A percentile compares a stretch with the other conserved stretches of the same genome.
These are phyloP conservation scores for Caloenas nicobarica DNA, from an alignment of 2,113 vertebrate species.

Conservation along the genomic window DNA sequence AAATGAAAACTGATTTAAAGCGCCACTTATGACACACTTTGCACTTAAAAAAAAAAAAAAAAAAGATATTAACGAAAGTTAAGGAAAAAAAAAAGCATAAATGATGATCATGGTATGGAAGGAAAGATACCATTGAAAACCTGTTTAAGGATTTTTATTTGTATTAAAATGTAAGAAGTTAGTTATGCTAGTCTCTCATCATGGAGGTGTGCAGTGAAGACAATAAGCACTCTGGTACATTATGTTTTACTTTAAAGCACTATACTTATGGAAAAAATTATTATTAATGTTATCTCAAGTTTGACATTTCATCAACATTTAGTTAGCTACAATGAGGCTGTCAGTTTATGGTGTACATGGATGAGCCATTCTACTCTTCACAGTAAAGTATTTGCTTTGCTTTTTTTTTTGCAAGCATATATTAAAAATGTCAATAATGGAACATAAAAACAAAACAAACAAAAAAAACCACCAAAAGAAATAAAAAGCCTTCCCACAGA, in stretches of 20 bases:
- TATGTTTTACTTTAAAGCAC: not conserved
- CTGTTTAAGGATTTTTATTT: not conserved
- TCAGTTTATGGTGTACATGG: not conserved
- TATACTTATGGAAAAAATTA: not conserved
- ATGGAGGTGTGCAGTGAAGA: not conserved
- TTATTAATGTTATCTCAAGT: not conserved
- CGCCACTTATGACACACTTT: not conserved
- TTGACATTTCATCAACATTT: not conserved
- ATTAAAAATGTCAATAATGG: slow-evolving; percentile 9
- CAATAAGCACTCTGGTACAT: not conserved
- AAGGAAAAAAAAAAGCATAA: not conserved
- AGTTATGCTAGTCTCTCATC: not conserved
- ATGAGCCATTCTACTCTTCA: not conserved
- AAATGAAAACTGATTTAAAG: not conserved
- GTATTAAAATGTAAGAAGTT: not conserved
- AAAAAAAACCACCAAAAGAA: not conserved
- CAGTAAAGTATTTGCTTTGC: not conserved
- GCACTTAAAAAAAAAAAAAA: not conserved
- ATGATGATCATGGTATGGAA: rapidly evolving
- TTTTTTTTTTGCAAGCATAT: slow-evolving; percentile 7
- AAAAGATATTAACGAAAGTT: not conserved
- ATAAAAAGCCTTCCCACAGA: not conserved
- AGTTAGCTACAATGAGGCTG: not conserved
- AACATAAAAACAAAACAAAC: not conserved
- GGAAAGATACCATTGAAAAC: not conserved